Base-by-base conservation (phyloP, 2,113 vertebrate species). In the Rutilus rutilus region DNA sequence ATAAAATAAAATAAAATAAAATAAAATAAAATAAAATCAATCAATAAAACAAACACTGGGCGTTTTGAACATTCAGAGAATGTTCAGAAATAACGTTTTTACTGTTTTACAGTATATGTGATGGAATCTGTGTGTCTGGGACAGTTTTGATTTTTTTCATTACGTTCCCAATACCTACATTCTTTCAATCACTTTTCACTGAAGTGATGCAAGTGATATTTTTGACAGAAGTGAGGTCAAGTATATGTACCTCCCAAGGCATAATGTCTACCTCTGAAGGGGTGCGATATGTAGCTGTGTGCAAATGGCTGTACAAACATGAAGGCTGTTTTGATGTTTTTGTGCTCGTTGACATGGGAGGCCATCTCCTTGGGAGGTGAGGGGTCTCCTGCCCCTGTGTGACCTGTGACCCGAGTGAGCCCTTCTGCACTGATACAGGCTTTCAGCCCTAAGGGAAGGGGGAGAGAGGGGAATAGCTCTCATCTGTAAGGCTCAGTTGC, bases 321-420 rank as follows among this genome's bases (percentile, higher is more conserved):
- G 87, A 89, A 78, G 87, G 86, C 42, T 85, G 86, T 88, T 92
- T 92, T 91, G 90, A 92, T 91, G 91, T 92, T 91, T 90, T 90
- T 90, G 90, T 91, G 88, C 69, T 87, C 78, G 87, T 84, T 92
- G 90, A 91, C 91, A 90, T 88, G 86, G 85, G 87, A 90, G 84
- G 90, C 90, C 86, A 77, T 86, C 89, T 91, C 88, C 87, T 89
- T 92, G 84, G 88, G 91, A 90, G 90, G 90, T 90, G 90, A 92
- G 90, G 87, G 91, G 89, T 89, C 88, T 86, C 71, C 67, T 90
- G 87, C 84, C 90, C 85, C 83, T 59, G 79, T 60, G 83, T 86
- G 89, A 89, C 88, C 87, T 86, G 57, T 92, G 91, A 92, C 91
- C 91, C 86, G 42, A 36, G 54, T 87, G 78, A 89, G 86, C 86